Evolutionary conservation across 2,888 invertebrate genomes (phyloP), one percentile per base, ranked within the genome.

Genomic region (Urechis unicinctus): DNA sequence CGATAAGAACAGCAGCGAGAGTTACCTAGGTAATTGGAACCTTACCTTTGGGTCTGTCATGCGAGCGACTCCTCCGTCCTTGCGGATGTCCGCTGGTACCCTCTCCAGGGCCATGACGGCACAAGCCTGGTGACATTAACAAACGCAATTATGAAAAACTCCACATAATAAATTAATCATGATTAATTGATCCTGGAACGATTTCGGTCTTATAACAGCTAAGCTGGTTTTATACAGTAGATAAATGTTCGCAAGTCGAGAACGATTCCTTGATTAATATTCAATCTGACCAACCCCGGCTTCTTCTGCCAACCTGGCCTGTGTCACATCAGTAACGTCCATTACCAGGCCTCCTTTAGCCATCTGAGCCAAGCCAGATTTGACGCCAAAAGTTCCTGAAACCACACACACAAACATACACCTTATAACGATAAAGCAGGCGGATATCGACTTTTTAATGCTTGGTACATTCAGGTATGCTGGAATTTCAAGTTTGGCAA

Each of bases 71-170:
- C 73, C 73, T 17, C 74, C 73, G 48, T 72, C 65, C 46, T 66
- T 65, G n/a, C 73, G 58, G 53, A 74, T 74, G 57, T 74, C 74
- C n/a, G 73, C 74, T 9, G 74, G 73, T 26, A 74, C 72, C 53
- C 74, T 60, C 47, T 74, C 74, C 25, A 74, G 56, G 3, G 73
- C 74, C 73, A 74, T 73, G n/a, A 73, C 74, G 44, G 73, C 73
- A 56, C 73, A 73, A 59, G 73, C 74, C 73, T 73, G 59, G 25
- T 44, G 42, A 25, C n/a, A 25, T 9, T 13, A 28, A 26, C 29
- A 48, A 6, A 13, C 6, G 22, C 6, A 45, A 21, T 6, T 31
- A 9, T 49, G 9, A 28, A 59, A 29, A 30, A 5, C 22, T 1
- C 22, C 26, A 25, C 47, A 6, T 24, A 24, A 3, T 24, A 22